Percentiles rank a stretch among this genome's conserved stretches.
Evolutionary conservation across 1,140 invertebrate genomes (phyloP).

Genomic region (Pogonomyrmex barbatus): DNA sequence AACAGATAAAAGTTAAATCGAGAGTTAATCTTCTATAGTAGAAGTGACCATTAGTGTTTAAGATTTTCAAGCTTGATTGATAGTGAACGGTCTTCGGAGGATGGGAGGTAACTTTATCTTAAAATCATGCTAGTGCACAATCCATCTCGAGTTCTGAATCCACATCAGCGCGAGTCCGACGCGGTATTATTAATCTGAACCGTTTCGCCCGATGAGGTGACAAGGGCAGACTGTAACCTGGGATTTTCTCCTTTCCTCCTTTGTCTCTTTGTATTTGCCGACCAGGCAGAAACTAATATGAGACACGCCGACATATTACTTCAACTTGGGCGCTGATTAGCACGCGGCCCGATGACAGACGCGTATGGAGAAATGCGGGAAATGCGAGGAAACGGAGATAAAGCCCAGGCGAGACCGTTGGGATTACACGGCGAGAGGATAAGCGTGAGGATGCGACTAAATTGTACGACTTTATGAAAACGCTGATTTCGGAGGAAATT

Average conservation of each 20-base stretch:
- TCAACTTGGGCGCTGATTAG: conserved; percentile 65
- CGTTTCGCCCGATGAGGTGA: not conserved
- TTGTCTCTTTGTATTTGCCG: conserved; percentile 52
- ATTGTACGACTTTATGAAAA: conserved; percentile 30
- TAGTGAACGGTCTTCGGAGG: not conserved
- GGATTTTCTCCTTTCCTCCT: conserved; percentile 43
- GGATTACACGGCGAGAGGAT: conserved; percentile 19
- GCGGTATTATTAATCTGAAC: conserved; percentile 53
- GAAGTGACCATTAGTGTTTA: not conserved
- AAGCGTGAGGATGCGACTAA: conserved; percentile 12
- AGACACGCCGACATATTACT: conserved; percentile 60
- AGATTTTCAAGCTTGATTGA: not conserved
- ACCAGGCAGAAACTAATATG: conserved; percentile 59
- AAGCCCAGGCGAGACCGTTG: conserved; percentile 11
- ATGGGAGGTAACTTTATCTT: conserved; percentile 14
- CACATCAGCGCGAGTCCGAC: not conserved
- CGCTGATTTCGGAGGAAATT: conserved; percentile 33
- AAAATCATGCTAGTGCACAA: not conserved
- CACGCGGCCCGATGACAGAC: not conserved
- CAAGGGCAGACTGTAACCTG: conserved; percentile 9
- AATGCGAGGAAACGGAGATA: conserved; percentile 49
- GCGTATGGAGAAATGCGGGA: conserved; percentile 9
- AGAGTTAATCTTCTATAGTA: no score
- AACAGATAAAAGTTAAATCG: no score
- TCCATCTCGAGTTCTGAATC: not conserved